Evolutionary conservation across 2,797 vertebrate species (phyloP), one percentile per base, ranked within the genome.

Genomic region (Otolemur crassicaudatus): DNA sequence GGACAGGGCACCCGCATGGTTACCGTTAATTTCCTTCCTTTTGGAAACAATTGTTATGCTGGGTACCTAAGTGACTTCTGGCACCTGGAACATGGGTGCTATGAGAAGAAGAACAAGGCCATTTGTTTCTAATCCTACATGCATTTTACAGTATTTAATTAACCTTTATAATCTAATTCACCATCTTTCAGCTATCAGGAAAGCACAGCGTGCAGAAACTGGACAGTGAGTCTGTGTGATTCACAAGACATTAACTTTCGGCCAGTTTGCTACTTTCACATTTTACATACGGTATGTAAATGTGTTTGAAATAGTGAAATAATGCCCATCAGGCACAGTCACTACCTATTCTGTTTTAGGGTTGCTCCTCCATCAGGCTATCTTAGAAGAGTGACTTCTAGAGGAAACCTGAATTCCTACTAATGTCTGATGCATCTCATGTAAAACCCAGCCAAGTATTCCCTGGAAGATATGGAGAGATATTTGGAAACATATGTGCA

Each of bases 401-500:
- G 65, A 49, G 9, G 82, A 75, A 91, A 88, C 49, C 65, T 61
- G 5, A 84, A 73, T 86, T 96, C 67, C 63, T 85, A 46, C 5
- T 7, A 93, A 63, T 94, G 34, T 93, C 61, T 96, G 91, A 95
- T 22, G 17, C 23, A 70, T 53, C 31, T 91, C 80, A 60, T 2
- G 34, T 93, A 93, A 88, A 93, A 92, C 31, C 3, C 16, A 97
- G 76, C 31, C 89, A 96, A 95, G 23, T 90, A 85, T 90, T 95
- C 94, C 80, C 79, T 93, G 58, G 70, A 94, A 95, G 80, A 95
- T 46, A 46, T 70, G 60, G 19, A 25, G 58, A 96, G 46, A 85
- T 93, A 92, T 84, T 95, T 87, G 87, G 84, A 96, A 94, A 91
- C 80, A 94, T 94, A 95, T 94, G 67, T 87, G 37, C 53, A 84